Evolutionary conservation across 2,113 vertebrate genomes (phyloP), one percentile per base, ranked within the genome.

Genomic region (Ctenodactylus gundi): DNA sequence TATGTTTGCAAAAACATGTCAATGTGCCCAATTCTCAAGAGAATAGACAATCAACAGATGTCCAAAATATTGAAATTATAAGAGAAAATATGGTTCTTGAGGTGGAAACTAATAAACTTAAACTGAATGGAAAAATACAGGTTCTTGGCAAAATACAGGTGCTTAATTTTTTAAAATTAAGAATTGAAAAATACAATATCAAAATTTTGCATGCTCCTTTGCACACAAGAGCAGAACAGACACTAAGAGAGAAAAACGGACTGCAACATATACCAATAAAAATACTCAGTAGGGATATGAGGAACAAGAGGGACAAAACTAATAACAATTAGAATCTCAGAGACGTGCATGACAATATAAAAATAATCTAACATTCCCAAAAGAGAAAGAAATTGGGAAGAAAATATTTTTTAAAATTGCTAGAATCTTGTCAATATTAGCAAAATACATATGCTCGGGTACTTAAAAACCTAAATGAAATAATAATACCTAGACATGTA

Each of bases 311-410:
- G 29, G 20, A 23, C 85, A 58, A 76, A 89, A 58, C 4, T 1
- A 80, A 77, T 36, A 85, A 46, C 20, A 36, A 77, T 64, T 39
- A 72, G 23, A 73, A 36, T 39, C 84, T 93, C 73, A 58, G 29
- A 85, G 34, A 73, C 29, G 73, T 18, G 3, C 65, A 72, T 9
- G 39, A 80, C 25, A 75, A 67, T 23, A 85, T 60, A 27, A 75
- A 85, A 85, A 90, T 73, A 72, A n/a, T 51, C 41, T 93, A 81
- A 90, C 49, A 75, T 82, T 87, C 53, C 12, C 64, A 82, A 51
- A 41, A 64, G 34, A 77, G 57, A 70, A 92, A 75, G 8, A 75
- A 85, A 80, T 25, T 73, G 29, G 18, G 46, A 23, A 77, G 46
- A 75, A 83, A 57, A n/a, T 72, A 89, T 72, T 70, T 84, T 60